These are phyloP conservation scores for Pomacea maculata DNA, from an alignment of 1,140 invertebrate species.

Conservation along the genomic window DNA sequence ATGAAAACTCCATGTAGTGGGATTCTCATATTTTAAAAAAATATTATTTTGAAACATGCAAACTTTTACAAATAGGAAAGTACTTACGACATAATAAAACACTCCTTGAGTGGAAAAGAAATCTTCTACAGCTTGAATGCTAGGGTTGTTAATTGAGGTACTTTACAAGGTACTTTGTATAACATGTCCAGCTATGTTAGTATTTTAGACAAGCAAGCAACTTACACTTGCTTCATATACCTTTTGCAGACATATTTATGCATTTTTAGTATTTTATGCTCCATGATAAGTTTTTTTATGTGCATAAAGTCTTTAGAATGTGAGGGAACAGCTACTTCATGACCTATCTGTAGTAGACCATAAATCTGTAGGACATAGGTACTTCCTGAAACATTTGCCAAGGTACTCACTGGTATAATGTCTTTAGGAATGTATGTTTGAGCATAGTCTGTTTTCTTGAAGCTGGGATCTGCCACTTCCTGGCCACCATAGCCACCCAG, in stretches of 20 bases:
- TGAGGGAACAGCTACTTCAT: too few species aligned
- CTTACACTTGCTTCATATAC: too few species aligned
- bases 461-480: slow-evolving; percentile 13
- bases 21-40: not conserved
- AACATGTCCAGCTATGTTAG: too few species aligned
- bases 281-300: not conserved
- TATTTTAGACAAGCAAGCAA: too few species aligned
- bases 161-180: too few species aligned
- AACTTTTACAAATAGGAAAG: too few species aligned
- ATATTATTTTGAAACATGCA: not conserved
- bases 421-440: slow-evolving; percentile 40
- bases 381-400: not conserved
- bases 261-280: not conserved
- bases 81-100: too few species aligned
- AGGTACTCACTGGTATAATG: slow-evolving; percentile 40
- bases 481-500: slow-evolving; percentile 26
- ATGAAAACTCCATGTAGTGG: not conserved
- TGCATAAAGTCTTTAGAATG: not conserved
- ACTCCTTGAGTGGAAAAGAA: not conserved
- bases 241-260: too few species aligned
- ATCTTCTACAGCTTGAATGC: too few species aligned
- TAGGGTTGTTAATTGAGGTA: too few species aligned
- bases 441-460: slow-evolving; percentile 43
- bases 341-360: too few species aligned
- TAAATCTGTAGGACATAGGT: too few species aligned